Evolutionary conservation across 2,888 invertebrate genomes (phyloP), one percentile per base, ranked within the genome.

Genomic region (Cremastinae sp.): DNA sequence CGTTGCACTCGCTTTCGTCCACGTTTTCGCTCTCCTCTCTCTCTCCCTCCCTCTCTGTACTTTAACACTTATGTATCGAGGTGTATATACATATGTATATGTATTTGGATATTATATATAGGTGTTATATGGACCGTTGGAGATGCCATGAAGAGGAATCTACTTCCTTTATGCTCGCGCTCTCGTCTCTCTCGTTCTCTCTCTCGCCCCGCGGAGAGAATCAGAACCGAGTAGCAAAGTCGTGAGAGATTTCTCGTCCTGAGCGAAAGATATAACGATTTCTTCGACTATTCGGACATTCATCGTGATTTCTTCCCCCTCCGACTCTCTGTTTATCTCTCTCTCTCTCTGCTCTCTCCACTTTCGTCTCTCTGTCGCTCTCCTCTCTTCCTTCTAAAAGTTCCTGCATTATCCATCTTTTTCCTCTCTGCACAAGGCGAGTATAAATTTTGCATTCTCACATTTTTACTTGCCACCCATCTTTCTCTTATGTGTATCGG

Each of bases 231-330:
- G 75, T 76, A 76, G 72, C 75, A 39, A 49, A 74, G 73, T 76
- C 76, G 76, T 76, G 76, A 76, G 76, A 73, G 69, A 65, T 65
- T 73, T 69, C 55, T 61, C 59, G 64, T 65, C 28, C 28, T 28
- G 28, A 59, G 43, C 59, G 55, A 65, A 51, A 59, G 70, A 65
- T 64, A 59, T 61, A 76, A 76, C 76, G 73, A 73, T 73, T 70
- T 69, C 69, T 64, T 73, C 65, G 58, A 61, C 73, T 74, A 69
- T 76, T 73, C 72, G 62, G 69, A 69, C 73, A 61, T 69, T 74
- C 76, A 76, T 76, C 76, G 76, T 76, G 76, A 76, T 76, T 76
- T 69, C 76, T 73, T 73, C 41, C 51, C 70, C 73, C 73, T 76
- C n/a, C 47, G 64, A 28, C 71, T 71, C 62, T 62, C 5, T 28